Conservation (phyloP, 1,140 invertebrate genomes). For the Telenomus remus region DNA sequence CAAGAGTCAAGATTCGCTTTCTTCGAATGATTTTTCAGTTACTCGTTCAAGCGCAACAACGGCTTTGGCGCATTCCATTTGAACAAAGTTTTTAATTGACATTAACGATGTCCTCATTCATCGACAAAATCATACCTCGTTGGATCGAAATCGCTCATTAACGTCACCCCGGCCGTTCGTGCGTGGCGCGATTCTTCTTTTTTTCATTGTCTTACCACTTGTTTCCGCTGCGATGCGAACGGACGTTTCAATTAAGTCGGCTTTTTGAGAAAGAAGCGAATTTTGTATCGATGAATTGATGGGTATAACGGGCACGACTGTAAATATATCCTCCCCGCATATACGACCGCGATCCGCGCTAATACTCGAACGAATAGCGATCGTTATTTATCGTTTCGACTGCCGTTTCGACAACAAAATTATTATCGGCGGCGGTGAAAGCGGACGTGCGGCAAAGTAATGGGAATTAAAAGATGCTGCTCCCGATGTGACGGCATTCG, state of each 20-base stretch:
- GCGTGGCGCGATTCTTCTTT: conserved; percentile 11
- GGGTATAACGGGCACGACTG: background rate
- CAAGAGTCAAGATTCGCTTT: conserved; percentile 32
- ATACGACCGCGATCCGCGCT: conserved; percentile 16
- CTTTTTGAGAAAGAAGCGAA: conserved; percentile 32
- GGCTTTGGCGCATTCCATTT: conserved; percentile 34
- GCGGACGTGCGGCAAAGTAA: conserved; percentile 42
- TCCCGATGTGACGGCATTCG: background rate
- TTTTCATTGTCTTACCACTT: conserved; percentile 50
- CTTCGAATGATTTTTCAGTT: conserved; percentile 29
- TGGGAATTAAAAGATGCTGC: conserved; percentile 30
- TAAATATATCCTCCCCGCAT: background rate
- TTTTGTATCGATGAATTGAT: conserved; percentile 24
- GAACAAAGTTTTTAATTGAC: conserved; percentile 45
- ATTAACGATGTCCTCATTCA: conserved; percentile 43
- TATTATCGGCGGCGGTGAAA: conserved; percentile 50
- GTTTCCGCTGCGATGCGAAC: conserved; percentile 23
- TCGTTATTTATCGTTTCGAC: conserved; percentile 41
- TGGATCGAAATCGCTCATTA: conserved; percentile 43
- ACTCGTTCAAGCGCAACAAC: conserved; percentile 18
- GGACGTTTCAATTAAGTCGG: conserved; percentile 45
- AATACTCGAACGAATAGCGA: conserved; percentile 50
- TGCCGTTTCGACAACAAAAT: conserved; percentile 46
- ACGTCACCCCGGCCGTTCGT: conserved; percentile 25
- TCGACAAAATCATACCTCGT: conserved; percentile 39